phyloP scores from a whole-genome alignment of 2,797 vertebrate genomes.

The Tenualosa ilisha region DNA sequence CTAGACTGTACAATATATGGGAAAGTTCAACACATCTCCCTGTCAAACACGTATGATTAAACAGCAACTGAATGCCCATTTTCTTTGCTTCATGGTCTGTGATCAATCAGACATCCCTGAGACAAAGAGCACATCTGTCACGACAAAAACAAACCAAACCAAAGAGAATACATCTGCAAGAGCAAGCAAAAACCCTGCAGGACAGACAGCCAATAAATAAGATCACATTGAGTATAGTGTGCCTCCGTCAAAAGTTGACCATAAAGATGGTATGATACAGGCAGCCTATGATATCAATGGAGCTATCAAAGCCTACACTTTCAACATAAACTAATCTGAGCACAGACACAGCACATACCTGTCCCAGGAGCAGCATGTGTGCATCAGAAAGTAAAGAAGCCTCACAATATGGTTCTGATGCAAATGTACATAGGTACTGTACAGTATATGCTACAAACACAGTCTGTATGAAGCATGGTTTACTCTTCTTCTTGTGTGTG shows the following conservation, averaged over 20 bases:
- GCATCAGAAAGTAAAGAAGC: background rate
- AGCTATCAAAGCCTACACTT: background rate
- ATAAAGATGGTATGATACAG: background rate
- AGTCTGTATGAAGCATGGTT: slow-evolving; percentile 8
- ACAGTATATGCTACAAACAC: slow-evolving; percentile 4
- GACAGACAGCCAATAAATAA: background rate
- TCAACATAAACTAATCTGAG: background rate
- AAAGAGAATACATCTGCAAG: background rate
- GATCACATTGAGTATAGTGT: background rate
- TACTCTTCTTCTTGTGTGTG: background rate
- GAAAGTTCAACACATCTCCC: background rate
- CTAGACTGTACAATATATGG: background rate
- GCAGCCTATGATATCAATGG: background rate
- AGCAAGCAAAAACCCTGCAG: background rate
- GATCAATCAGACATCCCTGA: slow-evolving; percentile 22
- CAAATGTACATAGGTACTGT: background rate
- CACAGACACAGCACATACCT: background rate
- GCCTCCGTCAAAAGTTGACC: background rate
- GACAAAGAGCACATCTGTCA: slow-evolving; percentile 23
- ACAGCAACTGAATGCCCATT: background rate
- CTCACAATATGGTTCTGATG: slow-evolving; percentile 11
- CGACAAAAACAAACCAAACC: background rate
- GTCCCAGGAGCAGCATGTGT: slow-evolving; percentile 9
- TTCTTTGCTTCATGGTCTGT: background rate
- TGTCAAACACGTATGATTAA: background rate